Percentiles rank a stretch among this genome's conserved stretches.
Evolutionary conservation across 2,797 vertebrate genomes (phyloP).

Genomic region (Ptychobarbus kaznakovi): DNA sequence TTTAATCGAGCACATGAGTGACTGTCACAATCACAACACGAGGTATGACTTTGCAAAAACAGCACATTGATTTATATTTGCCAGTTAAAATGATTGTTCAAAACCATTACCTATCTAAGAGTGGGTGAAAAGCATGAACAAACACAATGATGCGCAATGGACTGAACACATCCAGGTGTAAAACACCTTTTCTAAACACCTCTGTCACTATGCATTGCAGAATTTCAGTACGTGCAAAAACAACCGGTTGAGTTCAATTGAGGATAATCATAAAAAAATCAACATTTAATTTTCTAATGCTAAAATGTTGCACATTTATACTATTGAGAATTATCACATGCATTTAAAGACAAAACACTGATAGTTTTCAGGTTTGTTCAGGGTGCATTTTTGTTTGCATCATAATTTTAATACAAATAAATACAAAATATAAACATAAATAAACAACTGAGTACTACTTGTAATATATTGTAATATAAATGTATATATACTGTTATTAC

Average conservation of each 20-base stretch:
- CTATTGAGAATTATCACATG: background rate
- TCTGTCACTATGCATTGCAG: background rate
- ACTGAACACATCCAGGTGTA: background rate
- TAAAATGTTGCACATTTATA: background rate
- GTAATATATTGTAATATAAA: background rate
- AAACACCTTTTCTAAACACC: background rate
- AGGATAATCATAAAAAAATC: too few species aligned
- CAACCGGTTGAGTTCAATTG: background rate
- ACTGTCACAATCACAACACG: constrained; percentile 22
- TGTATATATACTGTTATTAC: background rate
- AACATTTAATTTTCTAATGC: background rate
- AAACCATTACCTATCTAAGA: background rate
- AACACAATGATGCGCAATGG: background rate
- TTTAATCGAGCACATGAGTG: constrained; percentile 28
- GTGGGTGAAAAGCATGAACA: background rate
- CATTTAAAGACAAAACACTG: background rate
- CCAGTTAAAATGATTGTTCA: background rate
- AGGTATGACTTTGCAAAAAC: constrained; percentile 50
- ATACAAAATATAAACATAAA: background rate
- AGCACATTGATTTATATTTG: background rate
- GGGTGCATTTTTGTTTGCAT: background rate
- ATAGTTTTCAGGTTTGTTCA: background rate
- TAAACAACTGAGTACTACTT: background rate
- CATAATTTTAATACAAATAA: background rate
- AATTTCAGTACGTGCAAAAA: background rate